Evolutionary conservation across 2,888 invertebrate species (phyloP), one percentile per base, ranked within the genome.

Genomic region (Xanthia togata): DNA sequence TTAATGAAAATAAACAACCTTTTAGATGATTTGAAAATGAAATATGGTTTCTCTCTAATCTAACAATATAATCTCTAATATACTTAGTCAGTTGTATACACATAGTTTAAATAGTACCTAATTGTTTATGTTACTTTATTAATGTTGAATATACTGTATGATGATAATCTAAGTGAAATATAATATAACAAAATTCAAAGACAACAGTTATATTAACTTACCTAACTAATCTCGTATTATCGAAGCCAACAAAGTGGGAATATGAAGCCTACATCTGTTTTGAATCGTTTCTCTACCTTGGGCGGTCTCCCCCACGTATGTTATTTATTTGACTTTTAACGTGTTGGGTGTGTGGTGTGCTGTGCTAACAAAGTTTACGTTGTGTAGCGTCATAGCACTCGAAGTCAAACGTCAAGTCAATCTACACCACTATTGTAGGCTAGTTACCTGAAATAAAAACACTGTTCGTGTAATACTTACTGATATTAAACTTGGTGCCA

Each of bases 251-350:
- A 57, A 78, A 76, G 53, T 41, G 59, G 59, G 11, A 72, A 72
- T 73, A 84, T 84, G 76, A 82, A 84, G 81, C 85, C 81, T 59
- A 84, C 85, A 67, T 84, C 53, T 73, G 81, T 73, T 82, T 63
- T 55, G 76, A 72, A 81, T 65, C 31, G 70, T 69, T 84, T 35
- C 64, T 69, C 68, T 67, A 55, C 26, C 41, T 57, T 14, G 26
- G 53, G 57, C 20, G 53, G 63, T 80, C 69, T 69, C 70, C 70
- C 14, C 57, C 4, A 44, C 35, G 50, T 71, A 67, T 72, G 72
- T 82, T 75, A 82, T 84, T 82, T 67, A 84, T 84, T 65, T 72
- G 84, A 65, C 81, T 55, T 75, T 59, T 44, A 80, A 38, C 65
- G 81, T 68, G 23, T 81, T 14, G 85, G 82, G 81, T 84, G 84